Evolutionary conservation across 1,140 invertebrate species (phyloP), one percentile per base, ranked within the genome.

Genomic region (Zaprionus tsacasi): DNA sequence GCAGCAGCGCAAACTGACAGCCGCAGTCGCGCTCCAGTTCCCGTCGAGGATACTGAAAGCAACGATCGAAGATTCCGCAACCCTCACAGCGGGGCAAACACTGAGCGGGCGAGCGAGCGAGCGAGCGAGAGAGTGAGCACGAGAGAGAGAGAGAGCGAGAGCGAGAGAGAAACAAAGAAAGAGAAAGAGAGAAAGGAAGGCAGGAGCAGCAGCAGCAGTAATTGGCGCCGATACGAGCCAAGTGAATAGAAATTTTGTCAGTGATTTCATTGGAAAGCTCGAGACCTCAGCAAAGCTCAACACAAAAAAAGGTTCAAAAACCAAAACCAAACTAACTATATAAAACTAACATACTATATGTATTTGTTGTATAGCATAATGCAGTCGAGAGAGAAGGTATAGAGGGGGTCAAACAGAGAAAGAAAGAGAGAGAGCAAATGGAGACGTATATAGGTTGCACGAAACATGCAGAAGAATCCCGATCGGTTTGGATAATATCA

Each of bases 1-100:
- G 96, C 86, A 97, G 95, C 91, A 97, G 94, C 88, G 96, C 96
- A 93, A 97, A 97, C 93, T 97, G 96, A 94, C 96, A 97, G 93
- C 96, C 96, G 93, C 96, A 97, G 92, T 97, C 96, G 88, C 96
- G 95, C 89, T 96, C 96, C 91, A 95, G 93, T 79, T 94, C 93
- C 92, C 96, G 95, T 79, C 96, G 94, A 75, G 96, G 95, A 93
- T 96, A 96, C 93, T 96, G 95, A 95, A 97, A 97, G 95, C 96
- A 97, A 93, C 96, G 95, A 93, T 96, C 96, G 94, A 96, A 95
- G 70, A 96, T 94, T 92, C 96, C 96, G 95, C 96, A 97, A 89
- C 96, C 95, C 93, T 96, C 95, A 94, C 92, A 92, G 45, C 91
- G 78, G 50, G 92, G 92, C 79, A 93, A 78, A 73, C 92, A 93